Evolutionary conservation across 2,888 invertebrate genomes (phyloP).

Genomic region (Hypena proboscidalis): DNA sequence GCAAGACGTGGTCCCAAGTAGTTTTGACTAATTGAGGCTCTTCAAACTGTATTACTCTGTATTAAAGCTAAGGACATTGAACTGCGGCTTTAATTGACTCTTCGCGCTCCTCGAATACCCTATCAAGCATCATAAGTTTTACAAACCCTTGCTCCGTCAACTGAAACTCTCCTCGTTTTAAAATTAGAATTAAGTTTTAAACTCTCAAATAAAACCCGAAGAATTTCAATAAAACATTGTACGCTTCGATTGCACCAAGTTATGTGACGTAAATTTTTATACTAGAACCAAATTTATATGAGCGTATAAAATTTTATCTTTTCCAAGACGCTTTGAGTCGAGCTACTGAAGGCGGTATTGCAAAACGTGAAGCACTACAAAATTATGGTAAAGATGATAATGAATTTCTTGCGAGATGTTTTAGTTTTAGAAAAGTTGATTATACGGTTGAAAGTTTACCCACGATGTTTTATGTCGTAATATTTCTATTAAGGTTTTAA

Average conservation of each 20-base stretch:
- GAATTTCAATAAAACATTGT: too few relatives aligned
- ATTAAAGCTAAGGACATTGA: constrained; percentile 9
- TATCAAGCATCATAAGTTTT: constrained; percentile 7
- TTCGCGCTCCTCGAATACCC: constrained; percentile 3
- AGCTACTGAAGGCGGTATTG: constrained; percentile 13
- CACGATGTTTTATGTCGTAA: not conserved
- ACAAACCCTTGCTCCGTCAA: too few relatives aligned
- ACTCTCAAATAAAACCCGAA: too few relatives aligned
- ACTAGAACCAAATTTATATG: constrained; percentile 29
- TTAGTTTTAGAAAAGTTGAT: constrained; percentile 17
- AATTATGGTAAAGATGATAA: constrained; percentile 18
- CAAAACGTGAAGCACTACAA: constrained; percentile 12
- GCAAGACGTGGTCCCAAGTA: constrained; percentile 15
- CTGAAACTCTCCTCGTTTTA: too few relatives aligned
- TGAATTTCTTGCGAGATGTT: constrained; percentile 15
- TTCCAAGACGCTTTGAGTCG: constrained; percentile 19
- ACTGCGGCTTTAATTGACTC: constrained; percentile 13
- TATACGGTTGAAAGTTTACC: constrained; percentile 10
- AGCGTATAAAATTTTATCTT: constrained; percentile 32
- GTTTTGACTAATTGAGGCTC: constrained; percentile 24
- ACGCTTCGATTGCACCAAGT: constrained; percentile 25
- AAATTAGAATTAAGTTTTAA: too few relatives aligned
- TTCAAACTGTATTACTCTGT: constrained; percentile 15
- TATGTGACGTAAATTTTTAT: constrained; percentile 28
- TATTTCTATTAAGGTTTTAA: constrained; percentile 15